These are phyloP conservation scores for Pararge aegeria DNA, from an alignment of 1,140 invertebrate species.

Conservation along the genomic window DNA sequence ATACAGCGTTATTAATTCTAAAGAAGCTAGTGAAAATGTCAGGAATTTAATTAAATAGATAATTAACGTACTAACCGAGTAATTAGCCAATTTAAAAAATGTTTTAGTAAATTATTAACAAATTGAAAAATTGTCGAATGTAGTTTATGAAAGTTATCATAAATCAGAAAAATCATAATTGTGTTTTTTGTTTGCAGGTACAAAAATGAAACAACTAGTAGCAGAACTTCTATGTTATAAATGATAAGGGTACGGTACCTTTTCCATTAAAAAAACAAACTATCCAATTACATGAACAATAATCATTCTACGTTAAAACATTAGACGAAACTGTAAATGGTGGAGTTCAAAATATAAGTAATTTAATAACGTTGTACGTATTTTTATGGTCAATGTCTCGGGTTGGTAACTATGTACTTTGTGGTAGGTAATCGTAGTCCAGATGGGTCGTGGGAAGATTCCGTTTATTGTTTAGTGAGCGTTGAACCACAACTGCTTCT, in stretches of 20 bases:
- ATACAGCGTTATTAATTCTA: too few relatives aligned
- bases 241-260: too few relatives aligned
- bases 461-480: constrained; percentile 41
- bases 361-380: not conserved
- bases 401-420: constrained; percentile 15
- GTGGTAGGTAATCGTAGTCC: constrained; percentile 25
- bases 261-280: too few relatives aligned
- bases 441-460: constrained; percentile 43
- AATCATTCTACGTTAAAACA: too few relatives aligned
- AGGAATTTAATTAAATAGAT: too few relatives aligned
- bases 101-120: too few relatives aligned
- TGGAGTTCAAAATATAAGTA: not conserved
- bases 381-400: constrained; percentile 24
- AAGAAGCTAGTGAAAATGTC: too few relatives aligned
- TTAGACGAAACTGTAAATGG: not conserved
- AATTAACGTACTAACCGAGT: too few relatives aligned
- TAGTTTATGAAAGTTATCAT: too few relatives aligned
- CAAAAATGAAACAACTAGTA: not conserved
- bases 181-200: not conserved
- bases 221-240: not conserved
- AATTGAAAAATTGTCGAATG: too few relatives aligned
- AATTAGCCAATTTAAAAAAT: too few relatives aligned
- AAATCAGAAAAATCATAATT: not conserved
- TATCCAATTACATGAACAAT: too few relatives aligned
- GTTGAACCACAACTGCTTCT: constrained; percentile 22